A percentile compares a stretch with the other conserved stretches of the same genome.
These are phyloP conservation scores for Fregata magnificens DNA, from an alignment of 2,113 vertebrate species.

Conservation along the genomic window DNA sequence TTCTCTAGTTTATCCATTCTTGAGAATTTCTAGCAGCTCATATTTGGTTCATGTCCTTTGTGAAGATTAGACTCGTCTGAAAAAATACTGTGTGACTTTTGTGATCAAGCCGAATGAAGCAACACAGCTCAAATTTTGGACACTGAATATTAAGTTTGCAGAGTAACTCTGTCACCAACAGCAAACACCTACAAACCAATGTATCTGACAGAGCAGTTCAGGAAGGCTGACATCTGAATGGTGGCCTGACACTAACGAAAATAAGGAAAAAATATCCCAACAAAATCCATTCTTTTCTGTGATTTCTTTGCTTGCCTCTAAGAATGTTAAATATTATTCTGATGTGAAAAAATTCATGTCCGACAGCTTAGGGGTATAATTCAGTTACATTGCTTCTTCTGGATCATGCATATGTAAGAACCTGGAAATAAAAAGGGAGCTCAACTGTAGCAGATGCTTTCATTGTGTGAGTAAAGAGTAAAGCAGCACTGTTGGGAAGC, in stretches of 20 bases:
- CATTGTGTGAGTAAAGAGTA: neutral
- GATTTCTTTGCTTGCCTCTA: neutral
- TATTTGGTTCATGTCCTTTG: neutral
- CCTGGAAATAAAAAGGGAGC: neutral
- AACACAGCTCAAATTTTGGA: neutral
- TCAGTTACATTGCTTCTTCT: neutral
- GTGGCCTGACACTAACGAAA: neutral
- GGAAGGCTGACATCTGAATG: neutral
- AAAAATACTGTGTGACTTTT: neutral
- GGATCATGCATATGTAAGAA: neutral
- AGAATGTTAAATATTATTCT: neutral
- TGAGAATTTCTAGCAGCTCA: neutral
- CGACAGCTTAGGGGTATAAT: neutral
- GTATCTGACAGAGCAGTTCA: neutral
- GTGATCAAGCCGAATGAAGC: neutral
- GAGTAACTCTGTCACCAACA: neutral
- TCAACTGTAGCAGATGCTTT: neutral
- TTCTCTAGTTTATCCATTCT: neutral
- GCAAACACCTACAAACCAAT: neutral
- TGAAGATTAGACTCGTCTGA: neutral
- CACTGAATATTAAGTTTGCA: neutral
- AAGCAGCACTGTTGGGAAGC: neutral
- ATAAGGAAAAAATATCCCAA: neutral
- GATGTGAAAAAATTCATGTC: neutral
- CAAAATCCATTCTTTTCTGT: rapidly evolving